Evolutionary conservation across 2,888 invertebrate species (phyloP), one percentile per base, ranked within the genome.

Genomic region (Sceliomorpha sp.): DNA sequence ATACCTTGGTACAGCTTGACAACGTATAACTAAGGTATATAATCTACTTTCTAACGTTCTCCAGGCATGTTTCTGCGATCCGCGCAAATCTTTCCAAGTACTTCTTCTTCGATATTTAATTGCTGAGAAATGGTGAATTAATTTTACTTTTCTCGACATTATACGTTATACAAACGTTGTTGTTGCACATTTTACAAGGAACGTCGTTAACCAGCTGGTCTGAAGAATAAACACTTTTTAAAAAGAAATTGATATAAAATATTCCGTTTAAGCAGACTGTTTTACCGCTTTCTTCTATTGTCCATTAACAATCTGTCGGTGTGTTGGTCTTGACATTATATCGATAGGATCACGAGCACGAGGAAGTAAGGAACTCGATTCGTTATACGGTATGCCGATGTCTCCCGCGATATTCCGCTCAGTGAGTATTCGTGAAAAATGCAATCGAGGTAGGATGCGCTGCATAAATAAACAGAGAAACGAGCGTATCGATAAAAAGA

Each of bases 301-400:
- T 20, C 3, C 48, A 29, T 32, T 34, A 37, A 24, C 12, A 51
- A 42, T 6, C 27, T 17, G 13, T 29, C 9, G 6, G 31, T 34
- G 14, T 24, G 37, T 31, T 47, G 15, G 44, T 27, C 34, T 40
- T 45, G 45, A 53, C 56, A 69, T 60, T 64, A 60, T 50, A 60
- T 47, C 59, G 27, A 44, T 10, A 17, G 32, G 17, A 44, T 44
- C 29, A 9, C 27, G 13, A 37, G 37, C 12, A 26, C 26, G 10
- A 40, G 26, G 12, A 40, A 51, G 31, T 47, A 15, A 37, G 37
- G 37, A 31, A 56, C 37, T 45, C 20, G 26, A 56, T 44, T 42
- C 36, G 20, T 47, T 58, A 32, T 39, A 37, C 39, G 32, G 27
- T 32, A 40, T 12, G 20, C 17, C 26, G 59, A 48, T 32, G 32